Percentiles rank a stretch among this genome's conserved stretches.
Conservation (phyloP, 2,888 invertebrate genomes). For the Strigamia transsilvanica region DNA sequence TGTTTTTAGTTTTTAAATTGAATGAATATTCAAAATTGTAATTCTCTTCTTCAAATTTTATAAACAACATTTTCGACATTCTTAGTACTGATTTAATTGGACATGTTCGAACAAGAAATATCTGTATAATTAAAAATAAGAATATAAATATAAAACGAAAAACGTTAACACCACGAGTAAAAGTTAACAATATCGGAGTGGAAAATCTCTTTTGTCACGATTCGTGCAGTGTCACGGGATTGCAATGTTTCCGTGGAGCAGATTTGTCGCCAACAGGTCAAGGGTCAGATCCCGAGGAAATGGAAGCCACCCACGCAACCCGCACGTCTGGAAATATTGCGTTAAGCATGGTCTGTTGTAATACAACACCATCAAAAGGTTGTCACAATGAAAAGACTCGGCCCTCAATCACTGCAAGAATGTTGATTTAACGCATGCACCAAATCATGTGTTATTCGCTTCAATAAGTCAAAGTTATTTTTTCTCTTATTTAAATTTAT, state of each 20-base stretch:
- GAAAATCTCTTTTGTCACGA: conserved; percentile 40
- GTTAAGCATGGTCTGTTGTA: conserved; percentile 40
- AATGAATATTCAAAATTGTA: no score
- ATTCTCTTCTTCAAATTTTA: no score
- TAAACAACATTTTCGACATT: no score
- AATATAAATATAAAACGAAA: neutral
- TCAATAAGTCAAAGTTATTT: conserved; percentile 43
- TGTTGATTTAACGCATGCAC: conserved; percentile 51
- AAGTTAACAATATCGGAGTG: conserved; percentile 35
- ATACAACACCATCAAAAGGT: conserved; percentile 51
- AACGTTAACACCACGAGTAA: neutral
- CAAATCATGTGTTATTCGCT: conserved; percentile 32
- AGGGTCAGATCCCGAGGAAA: conserved; percentile 51
- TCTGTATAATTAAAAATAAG: neutral
- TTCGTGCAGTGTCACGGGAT: conserved; percentile 43
- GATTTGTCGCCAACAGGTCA: conserved; percentile 52
- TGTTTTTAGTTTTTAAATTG: no score
- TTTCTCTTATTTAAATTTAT: neutral
- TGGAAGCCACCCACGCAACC: conserved; percentile 51
- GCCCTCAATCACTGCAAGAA: conserved; percentile 53
- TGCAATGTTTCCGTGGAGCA: conserved; percentile 49
- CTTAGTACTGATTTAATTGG: no score
- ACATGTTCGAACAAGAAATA: no score
- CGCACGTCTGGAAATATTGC: conserved; percentile 19
- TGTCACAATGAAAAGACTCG: conserved; percentile 45